Conservation (phyloP, 2,888 invertebrate genomes). For the Dascillus cervinus region DNA sequence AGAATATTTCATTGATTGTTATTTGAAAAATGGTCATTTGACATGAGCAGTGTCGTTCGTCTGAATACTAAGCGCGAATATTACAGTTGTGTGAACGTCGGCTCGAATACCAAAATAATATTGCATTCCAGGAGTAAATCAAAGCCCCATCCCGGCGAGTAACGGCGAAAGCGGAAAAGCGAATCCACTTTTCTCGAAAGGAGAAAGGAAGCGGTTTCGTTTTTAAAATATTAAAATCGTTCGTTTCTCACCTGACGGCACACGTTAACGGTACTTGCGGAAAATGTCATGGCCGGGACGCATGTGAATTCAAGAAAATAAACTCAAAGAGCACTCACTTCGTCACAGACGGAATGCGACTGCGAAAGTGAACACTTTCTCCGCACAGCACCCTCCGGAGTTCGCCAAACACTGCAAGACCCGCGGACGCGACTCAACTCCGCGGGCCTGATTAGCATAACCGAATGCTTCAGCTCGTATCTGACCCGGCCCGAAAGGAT, state of each 20-base stretch:
- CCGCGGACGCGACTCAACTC: constrained; percentile 20
- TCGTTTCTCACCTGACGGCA: constrained; percentile 18
- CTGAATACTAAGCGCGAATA: constrained; percentile 26
- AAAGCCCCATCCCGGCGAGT: constrained; percentile 15
- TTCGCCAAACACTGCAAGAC: constrained; percentile 27
- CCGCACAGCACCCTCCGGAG: constrained; percentile 27
- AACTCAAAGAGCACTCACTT: constrained; percentile 9
- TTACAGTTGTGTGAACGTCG: constrained; percentile 18
- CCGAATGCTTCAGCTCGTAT: constrained; percentile 24
- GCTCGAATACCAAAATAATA: constrained; percentile 57
- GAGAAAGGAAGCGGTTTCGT: constrained; percentile 29
- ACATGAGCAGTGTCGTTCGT: constrained; percentile 21
- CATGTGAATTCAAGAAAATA: constrained; percentile 8
- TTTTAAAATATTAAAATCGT: constrained; percentile 27
- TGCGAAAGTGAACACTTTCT: constrained; percentile 24
- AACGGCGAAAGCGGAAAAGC: constrained; percentile 21
- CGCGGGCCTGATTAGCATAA: constrained; percentile 25
- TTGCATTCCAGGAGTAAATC: constrained; percentile 44
- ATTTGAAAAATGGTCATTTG: constrained; percentile 22
- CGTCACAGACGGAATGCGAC: constrained; percentile 8
- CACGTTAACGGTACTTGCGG: constrained; percentile 9
- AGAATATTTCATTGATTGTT: constrained; percentile 21
- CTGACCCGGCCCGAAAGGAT: constrained; percentile 31
- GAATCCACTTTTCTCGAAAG: constrained; percentile 22
- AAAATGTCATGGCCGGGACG: constrained; percentile 16